Evolutionary conservation across 1,140 invertebrate genomes (phyloP).

Genomic region (Drosophila melanica): DNA sequence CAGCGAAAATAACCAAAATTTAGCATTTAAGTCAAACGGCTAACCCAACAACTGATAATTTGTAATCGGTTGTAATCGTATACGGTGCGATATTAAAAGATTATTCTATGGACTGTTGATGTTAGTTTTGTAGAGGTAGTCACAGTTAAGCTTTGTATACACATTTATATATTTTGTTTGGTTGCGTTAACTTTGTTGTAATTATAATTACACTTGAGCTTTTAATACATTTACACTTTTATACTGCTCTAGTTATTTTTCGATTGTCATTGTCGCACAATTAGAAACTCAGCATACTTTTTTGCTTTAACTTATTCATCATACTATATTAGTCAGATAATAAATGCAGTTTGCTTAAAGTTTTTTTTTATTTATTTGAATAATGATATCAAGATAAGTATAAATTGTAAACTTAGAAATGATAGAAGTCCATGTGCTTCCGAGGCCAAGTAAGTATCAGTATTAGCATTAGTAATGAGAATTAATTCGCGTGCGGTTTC

Average conservation of each 20-base stretch:
- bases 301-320: too few relatives aligned
- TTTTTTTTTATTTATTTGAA: not conserved
- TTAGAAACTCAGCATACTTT: too few relatives aligned
- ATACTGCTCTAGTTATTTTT: not conserved
- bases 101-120: not conserved
- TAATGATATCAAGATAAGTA: not conserved
- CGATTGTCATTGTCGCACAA: not conserved
- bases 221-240: not conserved
- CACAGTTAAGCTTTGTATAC: not conserved
- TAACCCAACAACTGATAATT: not conserved
- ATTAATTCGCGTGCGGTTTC: too few relatives aligned
- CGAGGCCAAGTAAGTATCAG: too few relatives aligned
- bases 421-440: too few relatives aligned
- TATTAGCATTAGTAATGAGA: too few relatives aligned
- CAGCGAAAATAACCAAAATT: constrained; percentile 4
- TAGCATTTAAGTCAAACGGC: not conserved
- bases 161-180: not conserved
- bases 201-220: not conserved
- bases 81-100: not conserved
- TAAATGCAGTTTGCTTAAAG: too few relatives aligned
- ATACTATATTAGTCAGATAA: too few relatives aligned
- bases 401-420: too few relatives aligned
- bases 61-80: not conserved
- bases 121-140: not conserved
- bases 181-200: not conserved